Base-by-base conservation (phyloP, 2,888 invertebrate genomes). In the Caenorhabditis wallacei region DNA sequence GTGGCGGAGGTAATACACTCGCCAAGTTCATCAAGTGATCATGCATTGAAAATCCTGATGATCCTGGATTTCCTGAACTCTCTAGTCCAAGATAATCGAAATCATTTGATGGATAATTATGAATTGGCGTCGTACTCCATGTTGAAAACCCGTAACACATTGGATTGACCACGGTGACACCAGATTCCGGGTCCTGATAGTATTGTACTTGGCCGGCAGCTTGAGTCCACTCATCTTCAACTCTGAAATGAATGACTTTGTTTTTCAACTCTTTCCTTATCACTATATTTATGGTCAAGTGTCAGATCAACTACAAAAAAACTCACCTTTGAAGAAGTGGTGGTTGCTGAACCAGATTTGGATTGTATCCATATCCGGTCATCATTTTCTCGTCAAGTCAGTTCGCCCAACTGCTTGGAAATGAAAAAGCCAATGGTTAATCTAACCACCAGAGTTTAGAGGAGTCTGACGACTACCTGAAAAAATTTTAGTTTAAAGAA, bases 401-500 rank as follows among this genome's bases (percentile, higher is more conserved):
- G 26, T 40, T 43, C 22, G 22, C 43, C n/a, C 18, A 56, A 51
- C 51, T 16, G 10, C 35, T 48, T 13, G 51, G 54, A 54, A 56
- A 8, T 30, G 54, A 5, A 59, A 37, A 40, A 37, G 48, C 71
- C 64, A 63, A 70, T 66, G 68, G 76, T 76, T 43, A 76, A 76
- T 68, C 76, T 76, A 76, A 76, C 76, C 68, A 68, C 76, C 76
- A 76, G 70, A 63, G 81, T 81, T 81, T 70, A 40, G 66, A 81
- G 81, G 66, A 71, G 81, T 71, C 75, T 51, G 24, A 53, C 64
- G 75, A 75, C 71, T 59, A 64, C 81, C 81, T 81, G 75, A 3
- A 81, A 35, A 40, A 63, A 59, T 35, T 46, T 59, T 37, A 53
- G 61, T 59, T 48, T 26, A 51, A 68, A 53, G 40, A 51, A 30